These are phyloP conservation scores for Neotoma lepida DNA, from an alignment of 2,113 vertebrate genomes.

Conservation along the genomic window DNA sequence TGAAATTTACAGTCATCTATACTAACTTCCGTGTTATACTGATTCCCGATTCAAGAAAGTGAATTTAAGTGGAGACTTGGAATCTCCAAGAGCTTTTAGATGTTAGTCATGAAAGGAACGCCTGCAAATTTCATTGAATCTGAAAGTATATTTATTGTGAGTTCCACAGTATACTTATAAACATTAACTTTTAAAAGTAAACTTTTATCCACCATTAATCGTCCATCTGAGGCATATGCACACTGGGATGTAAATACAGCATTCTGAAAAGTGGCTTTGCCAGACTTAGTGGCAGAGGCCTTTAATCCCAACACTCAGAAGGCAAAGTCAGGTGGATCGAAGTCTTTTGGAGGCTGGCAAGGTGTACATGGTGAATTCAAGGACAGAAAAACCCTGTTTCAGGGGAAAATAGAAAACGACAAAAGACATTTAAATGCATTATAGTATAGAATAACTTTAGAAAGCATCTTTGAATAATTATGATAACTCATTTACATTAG, in stretches of 20 bases:
- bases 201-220: background rate
- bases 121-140: background rate
- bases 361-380: too few species aligned
- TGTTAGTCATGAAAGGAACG: background rate
- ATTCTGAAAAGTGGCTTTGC: background rate
- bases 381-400: too few species aligned
- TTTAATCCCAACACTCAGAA: background rate
- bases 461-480: background rate
- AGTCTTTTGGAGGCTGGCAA: too few species aligned
- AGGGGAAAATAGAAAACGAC: background rate
- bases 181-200: background rate
- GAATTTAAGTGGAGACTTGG: background rate
- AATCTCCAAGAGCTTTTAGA: background rate
- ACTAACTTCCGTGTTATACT: background rate
- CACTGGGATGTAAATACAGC: background rate
- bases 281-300: background rate
- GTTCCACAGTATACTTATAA: background rate
- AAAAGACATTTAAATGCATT: background rate
- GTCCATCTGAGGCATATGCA: background rate
- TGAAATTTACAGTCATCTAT: background rate
- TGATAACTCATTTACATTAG: background rate
- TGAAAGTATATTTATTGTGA: background rate
- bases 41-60: background rate
- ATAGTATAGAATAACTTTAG: background rate
- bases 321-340: background rate